These are phyloP conservation scores for Paracanthobrama guichenoti DNA, from an alignment of 2,113 vertebrate genomes.

Conservation along the genomic window DNA sequence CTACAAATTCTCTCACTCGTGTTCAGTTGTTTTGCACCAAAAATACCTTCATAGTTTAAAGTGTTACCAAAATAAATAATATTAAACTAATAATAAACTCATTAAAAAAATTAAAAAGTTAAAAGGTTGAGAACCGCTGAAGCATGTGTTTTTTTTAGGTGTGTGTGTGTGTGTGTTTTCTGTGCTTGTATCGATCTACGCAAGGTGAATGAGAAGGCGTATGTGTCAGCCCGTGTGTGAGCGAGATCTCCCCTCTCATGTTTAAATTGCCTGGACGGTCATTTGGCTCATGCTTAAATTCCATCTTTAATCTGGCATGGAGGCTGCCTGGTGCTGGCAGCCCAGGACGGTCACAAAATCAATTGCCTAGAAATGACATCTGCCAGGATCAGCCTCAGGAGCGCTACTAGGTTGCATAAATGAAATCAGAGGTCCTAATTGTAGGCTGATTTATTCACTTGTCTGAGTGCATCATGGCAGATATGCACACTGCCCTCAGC, in stretches of 20 bases:
- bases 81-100: too few relatives aligned
- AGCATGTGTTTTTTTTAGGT: not conserved
- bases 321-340: slow-evolving; percentile 67
- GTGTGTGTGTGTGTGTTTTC: slow-evolving; percentile 3
- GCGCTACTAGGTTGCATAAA: slow-evolving; percentile 77
- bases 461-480: slow-evolving; percentile 70
- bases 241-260: slow-evolving; percentile 65
- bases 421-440: slow-evolving; percentile 81
- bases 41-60: too few relatives aligned
- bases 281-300: slow-evolving; percentile 72
- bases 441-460: slow-evolving; percentile 81
- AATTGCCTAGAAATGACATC: slow-evolving; percentile 84
- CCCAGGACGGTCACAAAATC: slow-evolving; percentile 78
- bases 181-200: not conserved
- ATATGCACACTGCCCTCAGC: slow-evolving; percentile 65
- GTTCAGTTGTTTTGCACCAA: too few relatives aligned
- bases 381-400: slow-evolving; percentile 75
- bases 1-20: too few relatives aligned
- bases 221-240: not conserved
- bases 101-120: too few relatives aligned
- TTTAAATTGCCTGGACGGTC: slow-evolving; percentile 73
- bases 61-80: too few relatives aligned
- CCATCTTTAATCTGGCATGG: slow-evolving; percentile 75
- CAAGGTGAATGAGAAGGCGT: not conserved
- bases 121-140: too few relatives aligned